These are phyloP conservation scores for Drosophila truncata DNA, from an alignment of 1,140 invertebrate genomes.

Conservation along the genomic window DNA sequence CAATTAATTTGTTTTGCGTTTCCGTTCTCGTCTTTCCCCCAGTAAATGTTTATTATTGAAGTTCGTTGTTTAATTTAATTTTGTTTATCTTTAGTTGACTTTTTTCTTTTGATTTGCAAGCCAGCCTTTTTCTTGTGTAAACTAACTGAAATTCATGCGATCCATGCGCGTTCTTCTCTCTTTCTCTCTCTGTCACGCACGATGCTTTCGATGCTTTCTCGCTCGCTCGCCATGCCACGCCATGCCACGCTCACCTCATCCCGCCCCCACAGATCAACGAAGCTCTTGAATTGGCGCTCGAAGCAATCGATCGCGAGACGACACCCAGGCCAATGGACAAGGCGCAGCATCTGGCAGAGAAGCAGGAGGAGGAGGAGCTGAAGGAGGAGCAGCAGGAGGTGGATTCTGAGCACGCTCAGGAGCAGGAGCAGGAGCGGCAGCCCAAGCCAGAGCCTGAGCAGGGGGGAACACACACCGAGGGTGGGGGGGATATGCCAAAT, in stretches of 20 bases:
- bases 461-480: slow-evolving; percentile 21
- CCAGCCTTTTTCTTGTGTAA: slow-evolving; percentile 45
- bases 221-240: slow-evolving; percentile 48
- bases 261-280: slow-evolving; percentile 86
- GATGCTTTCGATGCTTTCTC: slow-evolving; percentile 49
- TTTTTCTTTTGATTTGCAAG: slow-evolving; percentile 54
- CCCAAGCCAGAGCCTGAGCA: slow-evolving; percentile 2
- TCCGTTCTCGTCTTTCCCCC: slow-evolving; percentile 4
- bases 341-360: slow-evolving; percentile 33
- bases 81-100: slow-evolving; percentile 31
- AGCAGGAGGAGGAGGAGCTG: slow-evolving; percentile 18
- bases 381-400: slow-evolving; percentile 22
- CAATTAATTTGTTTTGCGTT: not conserved
- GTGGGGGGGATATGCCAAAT: slow-evolving; percentile 67
- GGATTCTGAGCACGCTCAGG: slow-evolving; percentile 4
- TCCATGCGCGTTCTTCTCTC: slow-evolving; percentile 64
- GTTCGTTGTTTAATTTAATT: slow-evolving; percentile 30
- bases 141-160: slow-evolving; percentile 72
- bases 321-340: slow-evolving; percentile 47
- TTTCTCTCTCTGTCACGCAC: slow-evolving; percentile 47
- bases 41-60: slow-evolving; percentile 21
- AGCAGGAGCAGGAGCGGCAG: not conserved
- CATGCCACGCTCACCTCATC: slow-evolving; percentile 39
- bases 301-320: slow-evolving; percentile 87
- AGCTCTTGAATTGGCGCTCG: slow-evolving; percentile 87